Conservation (phyloP, 2,113 vertebrate genomes). For the Ovis canadensis region DNA sequence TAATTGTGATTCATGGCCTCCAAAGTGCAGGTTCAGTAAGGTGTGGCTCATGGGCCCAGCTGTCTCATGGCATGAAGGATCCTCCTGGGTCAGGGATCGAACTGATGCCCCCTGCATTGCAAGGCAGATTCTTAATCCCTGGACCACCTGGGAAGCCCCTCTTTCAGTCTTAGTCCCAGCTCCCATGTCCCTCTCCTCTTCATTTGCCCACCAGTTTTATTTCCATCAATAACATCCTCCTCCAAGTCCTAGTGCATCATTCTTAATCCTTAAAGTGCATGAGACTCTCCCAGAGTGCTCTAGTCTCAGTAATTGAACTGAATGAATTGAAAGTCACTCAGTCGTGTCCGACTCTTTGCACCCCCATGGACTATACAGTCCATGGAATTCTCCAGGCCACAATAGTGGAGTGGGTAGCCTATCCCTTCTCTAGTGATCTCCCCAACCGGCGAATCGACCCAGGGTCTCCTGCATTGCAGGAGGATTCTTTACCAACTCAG, state of each 20-base stretch:
- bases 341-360: background rate
- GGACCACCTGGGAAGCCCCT: background rate
- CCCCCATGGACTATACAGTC: background rate
- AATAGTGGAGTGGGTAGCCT: background rate
- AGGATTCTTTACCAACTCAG: background rate
- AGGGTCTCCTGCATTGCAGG: background rate
- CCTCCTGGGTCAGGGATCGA: background rate
- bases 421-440: background rate
- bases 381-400: background rate
- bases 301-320: background rate
- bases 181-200: background rate
- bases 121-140: background rate
- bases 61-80: background rate
- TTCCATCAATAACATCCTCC: background rate
- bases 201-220: background rate
- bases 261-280: background rate
- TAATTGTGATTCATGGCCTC: background rate
- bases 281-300: background rate
- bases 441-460: accelerated
- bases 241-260: background rate
- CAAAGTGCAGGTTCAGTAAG: background rate
- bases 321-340: background rate
- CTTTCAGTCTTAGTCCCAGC: background rate
- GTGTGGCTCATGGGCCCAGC: background rate
- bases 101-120: background rate